These are phyloP conservation scores for Neogale vison DNA, from an alignment of 2,113 vertebrate species.

Conservation along the genomic window DNA sequence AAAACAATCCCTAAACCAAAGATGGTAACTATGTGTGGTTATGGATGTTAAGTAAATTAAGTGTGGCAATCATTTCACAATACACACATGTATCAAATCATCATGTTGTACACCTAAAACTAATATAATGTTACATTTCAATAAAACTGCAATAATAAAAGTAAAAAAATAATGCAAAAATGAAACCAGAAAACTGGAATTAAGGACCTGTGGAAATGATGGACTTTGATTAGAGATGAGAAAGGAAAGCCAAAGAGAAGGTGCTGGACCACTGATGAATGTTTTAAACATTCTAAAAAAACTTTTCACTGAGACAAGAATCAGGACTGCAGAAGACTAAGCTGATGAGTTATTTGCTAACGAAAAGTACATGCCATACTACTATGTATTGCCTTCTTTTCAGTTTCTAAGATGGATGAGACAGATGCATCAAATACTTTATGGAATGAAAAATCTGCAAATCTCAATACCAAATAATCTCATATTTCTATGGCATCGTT, in stretches of 20 bases:
- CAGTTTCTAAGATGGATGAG: background rate
- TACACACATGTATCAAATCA: background rate
- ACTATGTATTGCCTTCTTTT: background rate
- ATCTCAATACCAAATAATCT: background rate
- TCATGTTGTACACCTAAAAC: too few species aligned
- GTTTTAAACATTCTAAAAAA: background rate
- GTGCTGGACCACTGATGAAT: background rate
- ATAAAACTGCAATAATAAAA: background rate
- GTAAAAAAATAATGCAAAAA: background rate
- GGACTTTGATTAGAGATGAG: background rate
- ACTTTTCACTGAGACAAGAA: background rate
- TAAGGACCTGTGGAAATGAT: background rate
- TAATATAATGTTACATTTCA: background rate
- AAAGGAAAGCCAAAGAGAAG: background rate
- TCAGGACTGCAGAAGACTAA: background rate
- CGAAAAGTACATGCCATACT: background rate
- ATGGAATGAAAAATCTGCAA: background rate
- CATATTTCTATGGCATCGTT: rapidly evolving
- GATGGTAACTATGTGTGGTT: background rate
- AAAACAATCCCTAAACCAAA: background rate
- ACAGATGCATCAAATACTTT: background rate
- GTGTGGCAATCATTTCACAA: background rate
- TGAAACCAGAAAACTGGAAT: background rate
- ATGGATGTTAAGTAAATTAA: background rate
- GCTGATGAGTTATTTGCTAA: background rate